Evolutionary conservation across 2,888 invertebrate species (phyloP).

Genomic region (Himalopsyche japonica): DNA sequence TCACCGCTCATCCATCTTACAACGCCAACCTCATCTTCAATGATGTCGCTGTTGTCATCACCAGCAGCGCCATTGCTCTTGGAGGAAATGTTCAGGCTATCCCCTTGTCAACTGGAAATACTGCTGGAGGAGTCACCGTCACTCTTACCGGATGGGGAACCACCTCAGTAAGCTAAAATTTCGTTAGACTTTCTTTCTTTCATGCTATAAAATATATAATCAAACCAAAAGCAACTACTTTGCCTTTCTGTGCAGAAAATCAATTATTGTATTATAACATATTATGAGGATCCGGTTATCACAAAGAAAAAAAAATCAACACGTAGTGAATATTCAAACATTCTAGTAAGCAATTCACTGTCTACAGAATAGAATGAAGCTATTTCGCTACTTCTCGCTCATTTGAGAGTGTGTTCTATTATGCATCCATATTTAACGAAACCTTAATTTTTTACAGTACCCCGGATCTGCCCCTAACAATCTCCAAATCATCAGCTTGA

Average conservation of each 20-base stretch:
- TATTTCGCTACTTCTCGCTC: too few species aligned
- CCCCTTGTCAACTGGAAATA: conserved; percentile 47
- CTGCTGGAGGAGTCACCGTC: conserved; percentile 47
- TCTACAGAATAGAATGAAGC: too few species aligned
- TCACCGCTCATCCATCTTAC: conserved; percentile 53
- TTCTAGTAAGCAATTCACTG: too few species aligned
- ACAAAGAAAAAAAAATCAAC: too few species aligned
- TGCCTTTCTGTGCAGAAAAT: too few species aligned
- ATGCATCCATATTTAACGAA: neutral
- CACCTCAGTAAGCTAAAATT: conserved; percentile 48
- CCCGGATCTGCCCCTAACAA: conserved; percentile 59
- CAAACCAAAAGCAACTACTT: too few species aligned
- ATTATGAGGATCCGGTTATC: too few species aligned
- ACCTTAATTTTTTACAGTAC: conserved; percentile 49
- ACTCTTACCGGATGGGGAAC: conserved; percentile 58
- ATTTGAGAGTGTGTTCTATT: too few species aligned
- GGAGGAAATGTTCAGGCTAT: conserved; percentile 50
- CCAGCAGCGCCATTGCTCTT: conserved; percentile 48
- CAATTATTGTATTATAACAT: too few species aligned
- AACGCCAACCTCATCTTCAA: conserved; percentile 48
- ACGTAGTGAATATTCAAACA: too few species aligned
- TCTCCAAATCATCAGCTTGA: conserved; percentile 60
- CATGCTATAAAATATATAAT: too few species aligned
- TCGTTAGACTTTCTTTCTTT: too few species aligned
- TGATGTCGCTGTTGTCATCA: conserved; percentile 55